phyloP scores from a whole-genome alignment of 2,797 vertebrate species.

The Meriones psammophilus region DNA sequence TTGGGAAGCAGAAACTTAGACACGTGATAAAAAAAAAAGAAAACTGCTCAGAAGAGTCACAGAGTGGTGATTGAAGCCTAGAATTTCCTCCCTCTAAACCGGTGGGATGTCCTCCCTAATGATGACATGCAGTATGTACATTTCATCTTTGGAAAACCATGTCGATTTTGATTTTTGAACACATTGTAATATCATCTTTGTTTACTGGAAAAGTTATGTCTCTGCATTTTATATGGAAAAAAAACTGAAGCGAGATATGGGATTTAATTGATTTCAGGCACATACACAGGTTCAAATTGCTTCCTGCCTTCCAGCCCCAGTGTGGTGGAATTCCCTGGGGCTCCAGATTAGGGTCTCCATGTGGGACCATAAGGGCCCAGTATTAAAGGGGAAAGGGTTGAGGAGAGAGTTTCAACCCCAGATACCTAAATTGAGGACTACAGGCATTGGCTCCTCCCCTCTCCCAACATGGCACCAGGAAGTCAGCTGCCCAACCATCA shows the following conservation, averaged over 20 bases:
- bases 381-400: no score
- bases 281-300: neutral
- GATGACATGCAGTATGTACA: neutral
- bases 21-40: neutral
- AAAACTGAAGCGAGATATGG: neutral
- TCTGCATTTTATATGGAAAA: neutral
- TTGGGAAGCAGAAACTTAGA: neutral
- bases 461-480: no score
- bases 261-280: neutral
- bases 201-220: neutral
- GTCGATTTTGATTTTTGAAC: neutral
- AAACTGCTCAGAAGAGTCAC: no score
- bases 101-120: neutral
- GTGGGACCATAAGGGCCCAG: no score
- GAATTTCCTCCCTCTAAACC: neutral
- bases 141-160: neutral
- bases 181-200: neutral
- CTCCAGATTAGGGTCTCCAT: no score
- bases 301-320: neutral
- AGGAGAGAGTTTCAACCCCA: no score
- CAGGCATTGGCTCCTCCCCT: no score
- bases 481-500: no score
- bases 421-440: no score
- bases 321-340: fast-evolving
- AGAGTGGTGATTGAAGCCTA: neutral